A percentile compares a stretch with the other conserved stretches of the same genome.
Conservation (phyloP, 2,113 vertebrate genomes). For the Xerus inauris region DNA sequence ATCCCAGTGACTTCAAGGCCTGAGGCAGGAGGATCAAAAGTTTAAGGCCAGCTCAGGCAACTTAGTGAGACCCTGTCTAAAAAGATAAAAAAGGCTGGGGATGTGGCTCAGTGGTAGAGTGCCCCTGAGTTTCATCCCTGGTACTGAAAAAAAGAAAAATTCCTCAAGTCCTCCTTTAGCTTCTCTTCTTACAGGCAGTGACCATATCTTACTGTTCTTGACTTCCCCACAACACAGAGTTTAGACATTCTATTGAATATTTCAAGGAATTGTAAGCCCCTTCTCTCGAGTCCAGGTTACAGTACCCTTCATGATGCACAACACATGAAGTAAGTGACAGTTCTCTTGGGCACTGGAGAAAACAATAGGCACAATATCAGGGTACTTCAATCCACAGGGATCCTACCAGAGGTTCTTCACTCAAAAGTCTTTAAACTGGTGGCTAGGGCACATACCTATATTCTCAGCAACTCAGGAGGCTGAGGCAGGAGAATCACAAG, state of each 20-base stretch:
- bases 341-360: neutral
- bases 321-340: neutral
- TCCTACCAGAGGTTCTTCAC: neutral
- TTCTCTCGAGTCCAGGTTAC: neutral
- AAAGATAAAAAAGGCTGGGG: too few species aligned
- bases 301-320: neutral
- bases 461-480: too few species aligned
- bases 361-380: neutral
- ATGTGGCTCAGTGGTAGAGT: too few species aligned
- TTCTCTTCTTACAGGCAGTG: neutral
- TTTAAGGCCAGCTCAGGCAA: too few species aligned
- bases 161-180: neutral
- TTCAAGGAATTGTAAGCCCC: neutral
- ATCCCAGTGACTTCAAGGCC: too few species aligned
- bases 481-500: too few species aligned
- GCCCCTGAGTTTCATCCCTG: too few species aligned
- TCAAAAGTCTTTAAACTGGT: neutral
- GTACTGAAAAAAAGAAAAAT: too few species aligned
- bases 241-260: neutral
- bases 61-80: too few species aligned
- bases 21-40: too few species aligned
- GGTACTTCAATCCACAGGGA: neutral
- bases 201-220: neutral
- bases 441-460: too few species aligned
- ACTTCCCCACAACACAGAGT: neutral